A percentile compares a stretch with the other conserved stretches of the same genome.
Evolutionary conservation across 2,113 vertebrate genomes (phyloP).

Genomic region (Heterocephalus glaber): DNA sequence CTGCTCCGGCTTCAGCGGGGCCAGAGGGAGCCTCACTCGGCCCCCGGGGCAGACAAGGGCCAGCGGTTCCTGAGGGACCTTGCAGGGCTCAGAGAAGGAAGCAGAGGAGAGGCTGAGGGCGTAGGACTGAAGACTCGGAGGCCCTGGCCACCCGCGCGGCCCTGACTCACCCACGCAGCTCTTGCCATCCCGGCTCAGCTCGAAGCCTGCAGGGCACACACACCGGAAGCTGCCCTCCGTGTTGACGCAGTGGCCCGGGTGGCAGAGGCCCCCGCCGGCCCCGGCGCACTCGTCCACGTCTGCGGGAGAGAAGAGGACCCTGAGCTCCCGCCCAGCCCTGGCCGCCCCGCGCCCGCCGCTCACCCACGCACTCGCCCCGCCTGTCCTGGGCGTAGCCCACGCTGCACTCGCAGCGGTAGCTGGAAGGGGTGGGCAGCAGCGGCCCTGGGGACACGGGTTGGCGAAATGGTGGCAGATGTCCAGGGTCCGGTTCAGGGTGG

Average conservation of each 20-base stretch:
- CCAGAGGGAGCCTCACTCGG: no score
- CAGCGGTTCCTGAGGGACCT: neutral
- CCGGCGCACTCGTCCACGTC: constrained; percentile 95
- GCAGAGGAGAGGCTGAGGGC: neutral
- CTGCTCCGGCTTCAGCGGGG: neutral
- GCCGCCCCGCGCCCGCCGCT: neutral
- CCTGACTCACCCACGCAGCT: constrained; percentile 91
- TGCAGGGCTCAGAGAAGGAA: neutral
- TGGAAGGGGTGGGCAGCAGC: constrained; percentile 92
- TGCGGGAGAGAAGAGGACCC: constrained; percentile 65
- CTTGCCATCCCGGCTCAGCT: constrained; percentile 92
- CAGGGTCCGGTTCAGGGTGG: constrained; percentile 90
- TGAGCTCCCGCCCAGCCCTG: neutral
- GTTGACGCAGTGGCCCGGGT: constrained; percentile 94
- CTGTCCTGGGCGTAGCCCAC: constrained; percentile 93
- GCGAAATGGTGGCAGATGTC: constrained; percentile 96
- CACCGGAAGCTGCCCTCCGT: constrained; percentile 96
- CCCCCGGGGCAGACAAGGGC: neutral
- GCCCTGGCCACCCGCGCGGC: neutral
- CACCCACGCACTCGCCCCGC: constrained; percentile 92
- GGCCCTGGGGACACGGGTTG: constrained; percentile 93
- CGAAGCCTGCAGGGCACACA: constrained; percentile 94
- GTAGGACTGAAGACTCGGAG: neutral
- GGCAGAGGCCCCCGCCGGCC: constrained; percentile 91
- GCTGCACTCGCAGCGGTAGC: constrained; percentile 96